Evolutionary conservation across 2,113 vertebrate species (phyloP).

Genomic region (Ceratotherium simum): DNA sequence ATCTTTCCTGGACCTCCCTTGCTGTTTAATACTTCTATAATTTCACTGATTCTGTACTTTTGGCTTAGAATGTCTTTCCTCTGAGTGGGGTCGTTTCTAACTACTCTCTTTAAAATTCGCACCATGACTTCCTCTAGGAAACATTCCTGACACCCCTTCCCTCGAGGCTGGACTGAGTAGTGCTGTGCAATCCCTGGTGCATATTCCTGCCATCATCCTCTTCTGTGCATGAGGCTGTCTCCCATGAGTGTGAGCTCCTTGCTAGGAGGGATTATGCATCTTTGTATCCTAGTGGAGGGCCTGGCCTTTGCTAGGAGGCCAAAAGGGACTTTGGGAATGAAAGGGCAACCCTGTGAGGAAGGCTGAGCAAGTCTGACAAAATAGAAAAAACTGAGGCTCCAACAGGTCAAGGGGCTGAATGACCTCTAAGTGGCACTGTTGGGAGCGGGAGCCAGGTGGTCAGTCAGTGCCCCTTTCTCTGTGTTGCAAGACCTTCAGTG

Average conservation of each 20-base stretch:
- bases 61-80: neutral
- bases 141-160: accelerated
- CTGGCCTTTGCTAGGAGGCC: neutral
- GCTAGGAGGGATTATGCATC: neutral
- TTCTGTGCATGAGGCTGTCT: neutral
- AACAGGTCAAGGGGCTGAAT: neutral
- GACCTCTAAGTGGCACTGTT: neutral
- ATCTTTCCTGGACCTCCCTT: neutral
- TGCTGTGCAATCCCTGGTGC: too few species aligned
- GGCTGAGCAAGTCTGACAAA: neutral
- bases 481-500: neutral
- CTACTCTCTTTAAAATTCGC: neutral
- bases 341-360: neutral
- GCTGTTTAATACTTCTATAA: neutral
- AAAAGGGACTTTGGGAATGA: neutral
- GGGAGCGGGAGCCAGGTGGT: neutral
- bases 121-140: neutral
- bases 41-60: neutral
- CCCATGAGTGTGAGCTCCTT: neutral
- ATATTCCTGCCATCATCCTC: neutral
- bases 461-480: neutral
- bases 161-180: neutral
- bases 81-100: neutral
- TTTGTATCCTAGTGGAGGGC: neutral
- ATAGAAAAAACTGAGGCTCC: neutral